Evolutionary conservation across 1,140 invertebrate species (phyloP).

Genomic region (Magallana ariakensis): DNA sequence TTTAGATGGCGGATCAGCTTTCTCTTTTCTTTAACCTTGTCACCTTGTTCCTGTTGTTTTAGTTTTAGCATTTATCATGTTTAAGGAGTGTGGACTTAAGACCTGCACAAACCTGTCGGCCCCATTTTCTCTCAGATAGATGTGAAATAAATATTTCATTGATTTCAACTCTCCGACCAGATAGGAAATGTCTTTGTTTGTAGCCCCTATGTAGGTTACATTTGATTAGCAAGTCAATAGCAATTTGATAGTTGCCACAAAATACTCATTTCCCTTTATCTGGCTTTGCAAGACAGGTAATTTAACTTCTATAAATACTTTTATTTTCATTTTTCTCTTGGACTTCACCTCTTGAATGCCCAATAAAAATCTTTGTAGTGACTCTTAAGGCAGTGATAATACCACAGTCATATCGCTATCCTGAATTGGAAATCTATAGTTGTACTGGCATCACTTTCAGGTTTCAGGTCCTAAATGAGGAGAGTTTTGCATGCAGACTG

Average conservation of each 20-base stretch:
- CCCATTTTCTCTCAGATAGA: background rate
- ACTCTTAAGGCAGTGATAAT: background rate
- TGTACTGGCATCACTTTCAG: slow-evolving; percentile 14
- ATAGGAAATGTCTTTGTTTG: background rate
- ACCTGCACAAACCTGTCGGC: background rate
- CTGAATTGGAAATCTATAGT: slow-evolving; percentile 1
- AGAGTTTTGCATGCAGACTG: background rate
- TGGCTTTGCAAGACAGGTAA: background rate
- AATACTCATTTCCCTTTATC: slow-evolving; percentile 8
- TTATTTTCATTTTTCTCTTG: background rate
- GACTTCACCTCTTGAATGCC: slow-evolving; percentile 12
- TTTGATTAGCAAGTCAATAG: slow-evolving; percentile 12
- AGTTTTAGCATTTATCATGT: slow-evolving; percentile 26
- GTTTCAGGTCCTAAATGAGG: background rate
- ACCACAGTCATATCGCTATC: background rate
- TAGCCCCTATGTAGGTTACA: background rate
- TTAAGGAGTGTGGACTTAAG: slow-evolving; percentile 5
- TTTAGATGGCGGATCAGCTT: slow-evolving; percentile 30
- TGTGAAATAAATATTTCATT: slow-evolving; percentile 26
- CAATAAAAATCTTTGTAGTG: slow-evolving; percentile 10
- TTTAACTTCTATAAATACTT: slow-evolving; percentile 31
- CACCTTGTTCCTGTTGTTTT: slow-evolving; percentile 20
- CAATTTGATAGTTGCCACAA: slow-evolving; percentile 15
- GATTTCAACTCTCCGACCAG: background rate
- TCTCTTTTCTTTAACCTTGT: slow-evolving; percentile 36